Percentiles rank a stretch among this genome's conserved stretches.
These are phyloP conservation scores for Steinernema hermaphroditum DNA, from an alignment of 2,888 invertebrate genomes.

Conservation along the genomic window DNA sequence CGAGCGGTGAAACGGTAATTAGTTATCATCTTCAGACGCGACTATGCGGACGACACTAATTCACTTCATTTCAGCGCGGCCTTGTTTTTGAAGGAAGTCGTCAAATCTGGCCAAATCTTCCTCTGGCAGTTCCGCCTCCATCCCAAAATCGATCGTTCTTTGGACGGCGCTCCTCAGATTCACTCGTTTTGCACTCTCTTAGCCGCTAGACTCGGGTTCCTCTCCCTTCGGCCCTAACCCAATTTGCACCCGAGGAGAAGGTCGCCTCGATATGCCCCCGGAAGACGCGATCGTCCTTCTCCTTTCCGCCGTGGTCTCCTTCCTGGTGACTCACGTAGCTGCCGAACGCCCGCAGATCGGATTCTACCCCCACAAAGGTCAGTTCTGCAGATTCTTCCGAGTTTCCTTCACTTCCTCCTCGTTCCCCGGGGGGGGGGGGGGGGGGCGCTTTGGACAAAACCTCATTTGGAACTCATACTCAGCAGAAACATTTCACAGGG, in stretches of 20 bases:
- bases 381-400: no score
- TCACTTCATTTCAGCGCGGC: no score
- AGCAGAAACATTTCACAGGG: no score
- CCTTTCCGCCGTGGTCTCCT: slow-evolving; percentile 2
- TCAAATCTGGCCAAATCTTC: not conserved
- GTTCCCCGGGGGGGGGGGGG: no score
- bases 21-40: no score
- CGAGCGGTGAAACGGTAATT: no score
- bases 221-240: not conserved
- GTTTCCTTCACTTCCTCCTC: no score
- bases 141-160: slow-evolving; percentile 3
- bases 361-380: slow-evolving; percentile 18
- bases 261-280: no score
- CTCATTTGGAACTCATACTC: no score
- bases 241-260: not conserved
- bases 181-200: slow-evolving; percentile 1
- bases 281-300: slow-evolving; percentile 14
- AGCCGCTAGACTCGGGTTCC: not conserved
- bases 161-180: not conserved
- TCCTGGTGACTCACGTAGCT: not conserved
- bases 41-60: no score
- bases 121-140: not conserved
- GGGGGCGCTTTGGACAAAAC: no score
- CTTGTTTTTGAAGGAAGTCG: no score
- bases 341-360: slow-evolving; percentile 19